phyloP scores from a whole-genome alignment of 2,797 vertebrate species.

The Scolopax bukidnonensis region DNA sequence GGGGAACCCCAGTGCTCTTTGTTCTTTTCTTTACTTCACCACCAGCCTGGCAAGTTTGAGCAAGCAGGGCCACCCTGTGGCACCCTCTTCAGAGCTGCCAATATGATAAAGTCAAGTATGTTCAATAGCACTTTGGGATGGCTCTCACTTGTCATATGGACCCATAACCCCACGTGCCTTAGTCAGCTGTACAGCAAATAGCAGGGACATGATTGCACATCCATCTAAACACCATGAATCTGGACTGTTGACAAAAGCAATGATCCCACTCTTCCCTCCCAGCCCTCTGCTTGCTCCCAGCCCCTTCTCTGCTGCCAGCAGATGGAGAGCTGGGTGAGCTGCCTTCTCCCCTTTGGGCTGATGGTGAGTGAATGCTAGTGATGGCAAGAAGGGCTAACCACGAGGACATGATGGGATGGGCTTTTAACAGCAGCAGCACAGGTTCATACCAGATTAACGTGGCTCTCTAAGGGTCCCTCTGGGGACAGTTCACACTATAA shows the following conservation, averaged over 20 bases:
- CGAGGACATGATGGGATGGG: rapidly evolving
- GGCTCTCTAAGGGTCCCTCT: rapidly evolving
- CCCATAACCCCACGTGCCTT: rapidly evolving
- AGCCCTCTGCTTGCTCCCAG: background rate
- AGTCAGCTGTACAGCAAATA: background rate
- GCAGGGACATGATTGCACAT: background rate
- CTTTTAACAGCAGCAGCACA: background rate
- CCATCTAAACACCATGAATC: background rate
- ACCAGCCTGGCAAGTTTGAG: background rate
- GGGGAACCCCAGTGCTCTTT: background rate
- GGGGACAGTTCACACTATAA: background rate
- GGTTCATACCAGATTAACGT: background rate
- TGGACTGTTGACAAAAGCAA: background rate
- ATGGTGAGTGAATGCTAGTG: rapidly evolving
- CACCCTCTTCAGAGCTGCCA: background rate
- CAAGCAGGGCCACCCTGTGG: rapidly evolving
- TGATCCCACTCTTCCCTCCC: background rate
- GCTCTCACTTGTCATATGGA: background rate
- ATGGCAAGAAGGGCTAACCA: background rate
- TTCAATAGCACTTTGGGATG: rapidly evolving
- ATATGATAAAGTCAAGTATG: rapidly evolving
- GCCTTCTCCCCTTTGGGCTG: background rate
- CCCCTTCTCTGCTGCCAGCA: background rate
- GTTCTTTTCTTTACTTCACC: background rate
- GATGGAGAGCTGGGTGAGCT: rapidly evolving